These are phyloP conservation scores for Anagrus nilaparvatae DNA, from an alignment of 1,140 invertebrate species.

Conservation along the genomic window DNA sequence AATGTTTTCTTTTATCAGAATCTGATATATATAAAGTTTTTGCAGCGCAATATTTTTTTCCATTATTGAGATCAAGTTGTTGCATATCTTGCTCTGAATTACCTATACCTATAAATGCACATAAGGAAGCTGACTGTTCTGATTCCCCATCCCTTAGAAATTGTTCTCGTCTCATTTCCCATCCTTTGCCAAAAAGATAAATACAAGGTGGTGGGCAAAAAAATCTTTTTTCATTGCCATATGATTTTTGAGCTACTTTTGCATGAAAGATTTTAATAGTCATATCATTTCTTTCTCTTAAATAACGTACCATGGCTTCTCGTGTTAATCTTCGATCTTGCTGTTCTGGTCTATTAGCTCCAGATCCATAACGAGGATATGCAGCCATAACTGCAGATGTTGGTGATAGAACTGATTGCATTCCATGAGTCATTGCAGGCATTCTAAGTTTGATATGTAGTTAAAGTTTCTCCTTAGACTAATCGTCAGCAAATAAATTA, in stretches of 20 bases:
- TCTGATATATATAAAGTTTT: slow-evolving; percentile 98
- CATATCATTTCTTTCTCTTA: slow-evolving; percentile 67
- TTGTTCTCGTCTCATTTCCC: slow-evolving; percentile 84
- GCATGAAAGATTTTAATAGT: slow-evolving; percentile 95
- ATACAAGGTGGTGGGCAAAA: slow-evolving; percentile 99
- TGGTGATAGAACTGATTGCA: too few relatives aligned
- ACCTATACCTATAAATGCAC: slow-evolving; percentile 89
- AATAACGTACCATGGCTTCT: slow-evolving; percentile 91
- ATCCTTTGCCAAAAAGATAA: slow-evolving; percentile 91
- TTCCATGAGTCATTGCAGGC: too few relatives aligned
- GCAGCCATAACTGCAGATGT: too few relatives aligned
- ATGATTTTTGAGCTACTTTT: slow-evolving; percentile 98
- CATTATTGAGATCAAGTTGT: slow-evolving; percentile 88
- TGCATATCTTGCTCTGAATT: slow-evolving; percentile 98
- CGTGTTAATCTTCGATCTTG: slow-evolving; percentile 70
- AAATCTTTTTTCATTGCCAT: slow-evolving; percentile 98
- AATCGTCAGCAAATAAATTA: too few relatives aligned
- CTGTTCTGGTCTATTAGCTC: too few relatives aligned
- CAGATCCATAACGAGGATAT: too few relatives aligned
- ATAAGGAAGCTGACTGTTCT: slow-evolving; percentile 81
- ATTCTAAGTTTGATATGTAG: too few relatives aligned
- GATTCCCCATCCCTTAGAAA: slow-evolving; percentile 78
- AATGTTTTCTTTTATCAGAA: slow-evolving; percentile 97
- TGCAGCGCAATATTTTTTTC: slow-evolving; percentile 95
- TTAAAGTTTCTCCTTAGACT: too few relatives aligned